These are phyloP conservation scores for Fringilla coelebs DNA, from an alignment of 2,797 vertebrate genomes.

Conservation along the genomic window DNA sequence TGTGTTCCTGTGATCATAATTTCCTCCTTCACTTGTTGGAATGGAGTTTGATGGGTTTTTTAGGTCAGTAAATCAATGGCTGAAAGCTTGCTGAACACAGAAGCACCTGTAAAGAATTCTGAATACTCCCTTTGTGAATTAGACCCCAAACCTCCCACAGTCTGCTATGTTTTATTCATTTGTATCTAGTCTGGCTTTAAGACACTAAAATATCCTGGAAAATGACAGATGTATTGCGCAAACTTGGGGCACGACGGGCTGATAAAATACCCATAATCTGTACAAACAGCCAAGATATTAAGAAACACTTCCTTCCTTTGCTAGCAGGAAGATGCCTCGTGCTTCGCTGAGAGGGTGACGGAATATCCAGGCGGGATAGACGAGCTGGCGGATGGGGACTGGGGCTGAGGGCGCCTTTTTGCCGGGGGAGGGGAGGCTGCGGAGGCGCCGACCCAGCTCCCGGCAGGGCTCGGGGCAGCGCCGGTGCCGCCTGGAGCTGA, in stretches of 20 bases:
- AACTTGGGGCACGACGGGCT: neutral
- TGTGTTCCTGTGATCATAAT: constrained; percentile 48
- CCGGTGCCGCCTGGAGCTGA: neutral
- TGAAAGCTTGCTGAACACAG: constrained; percentile 68
- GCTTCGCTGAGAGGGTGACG: neutral
- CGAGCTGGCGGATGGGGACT: neutral
- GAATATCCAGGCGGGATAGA: rapidly evolving
- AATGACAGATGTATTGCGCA: neutral
- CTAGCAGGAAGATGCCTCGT: neutral
- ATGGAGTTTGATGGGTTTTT: constrained; percentile 66
- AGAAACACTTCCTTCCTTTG: neutral
- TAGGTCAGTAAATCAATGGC: constrained; percentile 74
- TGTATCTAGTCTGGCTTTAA: neutral
- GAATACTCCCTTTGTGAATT: constrained; percentile 62
- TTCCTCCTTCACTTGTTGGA: constrained; percentile 63
- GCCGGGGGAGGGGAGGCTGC: neutral
- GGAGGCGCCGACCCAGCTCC: neutral
- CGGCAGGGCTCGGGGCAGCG: neutral
- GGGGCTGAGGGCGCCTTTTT: neutral
- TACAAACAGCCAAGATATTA: neutral
- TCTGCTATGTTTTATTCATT: constrained; percentile 33
- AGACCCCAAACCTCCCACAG: constrained; percentile 50
- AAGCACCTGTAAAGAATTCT: constrained; percentile 71
- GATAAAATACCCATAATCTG: neutral
- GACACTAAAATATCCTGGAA: neutral